Base-by-base conservation (phyloP, 92 coral and sea anemone species). In the Isaurus tuberculatus region DNA sequence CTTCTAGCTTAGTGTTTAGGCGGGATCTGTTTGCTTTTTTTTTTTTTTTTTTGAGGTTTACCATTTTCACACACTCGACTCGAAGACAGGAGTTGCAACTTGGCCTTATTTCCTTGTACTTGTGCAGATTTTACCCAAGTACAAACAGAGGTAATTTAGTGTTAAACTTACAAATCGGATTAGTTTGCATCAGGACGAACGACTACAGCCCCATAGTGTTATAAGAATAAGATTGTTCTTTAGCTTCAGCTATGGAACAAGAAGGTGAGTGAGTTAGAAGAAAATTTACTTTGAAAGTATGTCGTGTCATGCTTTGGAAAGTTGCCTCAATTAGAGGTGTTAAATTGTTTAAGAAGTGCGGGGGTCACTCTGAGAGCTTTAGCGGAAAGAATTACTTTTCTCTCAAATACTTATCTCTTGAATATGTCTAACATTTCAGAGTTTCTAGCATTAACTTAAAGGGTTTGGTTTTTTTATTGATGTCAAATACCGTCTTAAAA, bases 361-460 rank as follows among this genome's bases (percentile, higher is more conserved):
- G n/a, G 53, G 30, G 53, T 49, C 31, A 30, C 71, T 14, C 32
- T 30, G 10, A 16, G 60, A 27, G 78, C 40, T 42, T 25, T 25
- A 44, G 15, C 78, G 60, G 78, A 72, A 72, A 72, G 58, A 72
- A 13, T 26, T 15, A 63, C 17, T 27, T 15, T 10, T 26, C 69
- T 63, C 3, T 29, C 34, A 22, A 19, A 71, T 40, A 43, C 34
- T 71, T 42, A n/a, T n/a, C n/a, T n/a, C n/a, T n/a, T n/a, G n/a
- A n/a, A n/a, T n/a, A n/a, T n/a, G n/a, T n/a, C n/a, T n/a, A n/a
- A n/a, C n/a, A n/a, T n/a, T n/a, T n/a, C n/a, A n/a, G n/a, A 2
- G 46, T 40, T 40, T 40, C 46, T 40, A 13, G 46, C 7, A 13
- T 40, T 7, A 40, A 40, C 46, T 40, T 40, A 40, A 7, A 2